These are phyloP conservation scores for Branchipolynoe longqiensis DNA, from an alignment of 2,888 invertebrate species.

Conservation along the genomic window DNA sequence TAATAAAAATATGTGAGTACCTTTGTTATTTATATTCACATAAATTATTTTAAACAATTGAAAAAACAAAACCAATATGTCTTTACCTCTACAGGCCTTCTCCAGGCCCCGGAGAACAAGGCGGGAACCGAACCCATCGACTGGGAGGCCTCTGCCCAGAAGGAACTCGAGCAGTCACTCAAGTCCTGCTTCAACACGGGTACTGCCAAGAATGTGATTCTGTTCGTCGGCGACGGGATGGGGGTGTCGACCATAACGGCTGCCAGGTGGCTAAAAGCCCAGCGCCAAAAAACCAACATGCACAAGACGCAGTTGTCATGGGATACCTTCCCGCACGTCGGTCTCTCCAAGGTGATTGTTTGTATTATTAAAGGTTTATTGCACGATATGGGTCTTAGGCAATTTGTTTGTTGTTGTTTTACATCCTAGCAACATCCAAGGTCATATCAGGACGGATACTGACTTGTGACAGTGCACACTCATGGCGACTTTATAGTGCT, in stretches of 20 bases:
- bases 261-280: conserved; percentile 74
- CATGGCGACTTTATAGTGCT: no score
- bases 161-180: conserved; percentile 84
- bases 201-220: conserved; percentile 77
- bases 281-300: conserved; percentile 80
- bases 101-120: not conserved
- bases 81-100: no score
- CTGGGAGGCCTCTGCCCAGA: conserved; percentile 82
- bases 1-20: no score
- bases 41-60: no score
- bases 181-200: conserved; percentile 82
- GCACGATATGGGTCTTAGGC: no score
- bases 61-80: no score
- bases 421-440: no score
- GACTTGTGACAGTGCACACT: no score
- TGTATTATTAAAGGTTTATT: no score
- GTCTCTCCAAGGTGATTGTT: conserved; percentile 87
- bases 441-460: no score
- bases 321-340: conserved; percentile 88
- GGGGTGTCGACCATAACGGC: conserved; percentile 83
- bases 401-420: no score
- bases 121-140: conserved; percentile 63
- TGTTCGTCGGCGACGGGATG: conserved; percentile 80
- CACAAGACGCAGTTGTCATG: conserved; percentile 87
- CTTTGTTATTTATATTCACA: no score